Base-by-base conservation (phyloP, 2,113 vertebrate species). In the Myocastor coypus region DNA sequence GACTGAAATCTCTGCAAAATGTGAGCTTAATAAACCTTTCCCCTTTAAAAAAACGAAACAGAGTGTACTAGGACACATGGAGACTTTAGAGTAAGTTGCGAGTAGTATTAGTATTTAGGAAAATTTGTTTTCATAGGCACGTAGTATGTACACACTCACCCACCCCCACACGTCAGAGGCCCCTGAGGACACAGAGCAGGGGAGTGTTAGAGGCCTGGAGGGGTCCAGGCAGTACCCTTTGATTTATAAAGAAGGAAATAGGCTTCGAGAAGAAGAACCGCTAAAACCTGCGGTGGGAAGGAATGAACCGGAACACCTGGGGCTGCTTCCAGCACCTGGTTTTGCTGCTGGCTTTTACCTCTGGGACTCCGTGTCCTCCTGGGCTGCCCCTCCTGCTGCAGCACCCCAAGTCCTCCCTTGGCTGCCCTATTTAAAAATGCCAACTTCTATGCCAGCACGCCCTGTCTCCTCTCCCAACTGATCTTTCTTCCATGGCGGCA, bases 11-110 rank as follows among this genome's bases (percentile, higher is more conserved):
- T 57, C 52, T 55, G 10, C 52, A 55, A 55, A 55, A 14, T 55
- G 52, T 55, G 52, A 55, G 52, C 52, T 55, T 55, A 55, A 55
- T 14, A 55, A 55, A 14, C 11, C 13, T 55, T 55, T 55, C 52
- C 52, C 52, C 84, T 95, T 92, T 83, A 1, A 30, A 83, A 91
- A 57, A 90, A 61, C 34, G 80, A 91, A 91, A 78, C 17, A 52
- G 68, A 84, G 22, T 22, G 40, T 52, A 87, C 32, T 37, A 85
- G 52, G 57, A 69, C 50, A 85, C 95, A 63, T 10, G 37, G 52
- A 77, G 95, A 57, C 22, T 50, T 64, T 80, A 55, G 71, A 82
- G 52, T 55, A 9, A 34, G 40, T 30, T 87, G 30, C 6, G 12
- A 75, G 20, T 71, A 69, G 75, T 96, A 69, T 37, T n/a, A n/a